Evolutionary conservation across 2,797 vertebrate genomes (phyloP), one percentile per base, ranked within the genome.

Genomic region (Macroramphosus scolopax): DNA sequence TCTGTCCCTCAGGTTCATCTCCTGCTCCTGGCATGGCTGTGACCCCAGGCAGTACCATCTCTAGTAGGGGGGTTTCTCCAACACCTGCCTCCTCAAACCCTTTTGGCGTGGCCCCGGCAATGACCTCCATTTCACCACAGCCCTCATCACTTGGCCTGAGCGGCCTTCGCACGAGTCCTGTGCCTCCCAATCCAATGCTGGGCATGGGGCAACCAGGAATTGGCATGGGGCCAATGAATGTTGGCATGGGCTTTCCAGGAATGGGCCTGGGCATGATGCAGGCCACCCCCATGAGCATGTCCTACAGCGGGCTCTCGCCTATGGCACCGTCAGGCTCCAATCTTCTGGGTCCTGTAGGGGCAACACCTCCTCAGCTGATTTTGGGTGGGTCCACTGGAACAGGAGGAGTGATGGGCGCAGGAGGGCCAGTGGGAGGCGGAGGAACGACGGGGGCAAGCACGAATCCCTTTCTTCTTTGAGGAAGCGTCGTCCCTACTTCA

Each of bases 401-500:
- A 29, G 87, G 88, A 2, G 91, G 87, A 29, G 71, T 87, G 45
- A 87, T 90, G 84, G 87, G 87, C 15, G 75, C 86, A 2, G 89
- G 89, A 38, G 90, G 87, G 33, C 62, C 88, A 11, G 75, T 89
- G 62, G 89, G 87, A 59, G 87, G 84, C 0, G 87, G 83, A 17
- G 86, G 84, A 56, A 68, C 87, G 38, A 80, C 88, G 6, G 89
- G 89, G 46, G 75, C 85, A 8, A 91, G 91, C 83, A 92, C 91
- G 81, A 92, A 92, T 78, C 91, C 91, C n/a, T 92, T 92, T 82
- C 91, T 92, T 62, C 89, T 92, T 80, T 92, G 90, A 92, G 85
- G 78, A 86, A 63, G 70, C 68, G 78, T 81, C 78, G 63, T 63
- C 60, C 62, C 78, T 55, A 44, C 77, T 73, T 51, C 33, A 18